Percentiles rank a stretch among this genome's conserved stretches.
phyloP scores from a whole-genome alignment of 2,888 invertebrate species.

The Rhagonycha lutea region DNA sequence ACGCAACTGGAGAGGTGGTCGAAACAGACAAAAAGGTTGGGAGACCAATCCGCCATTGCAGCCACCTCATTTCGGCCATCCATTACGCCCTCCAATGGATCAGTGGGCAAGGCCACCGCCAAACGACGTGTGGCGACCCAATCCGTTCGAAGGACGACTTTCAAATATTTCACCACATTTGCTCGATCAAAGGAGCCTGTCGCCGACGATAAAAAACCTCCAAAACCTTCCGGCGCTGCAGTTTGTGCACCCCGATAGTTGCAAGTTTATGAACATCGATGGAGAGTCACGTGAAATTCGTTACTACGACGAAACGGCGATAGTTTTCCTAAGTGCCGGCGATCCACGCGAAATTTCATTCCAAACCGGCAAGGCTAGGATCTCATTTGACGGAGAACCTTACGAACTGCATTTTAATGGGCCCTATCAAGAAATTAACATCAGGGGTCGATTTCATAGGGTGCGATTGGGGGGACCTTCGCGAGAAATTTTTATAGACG shows the following conservation, averaged over 20 bases:
- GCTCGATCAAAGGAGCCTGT: slow-evolving; percentile 8
- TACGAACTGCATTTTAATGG: slow-evolving; percentile 68
- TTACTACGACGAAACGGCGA: slow-evolving; percentile 83
- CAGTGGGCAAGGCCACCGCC: slow-evolving; percentile 38
- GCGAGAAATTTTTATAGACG: slow-evolving; percentile 87
- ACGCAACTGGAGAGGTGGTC: slow-evolving; percentile 28
- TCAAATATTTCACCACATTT: slow-evolving; percentile 8
- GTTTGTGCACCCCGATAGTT: slow-evolving; percentile 68
- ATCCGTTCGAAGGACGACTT: background rate
- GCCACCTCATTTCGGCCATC: slow-evolving; percentile 29
- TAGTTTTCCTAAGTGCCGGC: slow-evolving; percentile 84
- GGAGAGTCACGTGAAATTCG: slow-evolving; percentile 79
- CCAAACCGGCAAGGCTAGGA: slow-evolving; percentile 75
- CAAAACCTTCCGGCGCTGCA: slow-evolving; percentile 50
- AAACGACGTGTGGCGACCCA: slow-evolving; percentile 38
- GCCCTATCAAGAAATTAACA: slow-evolving; percentile 71
- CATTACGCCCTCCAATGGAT: slow-evolving; percentile 34
- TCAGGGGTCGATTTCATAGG: slow-evolving; percentile 74
- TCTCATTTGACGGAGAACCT: slow-evolving; percentile 76
- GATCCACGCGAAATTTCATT: slow-evolving; percentile 86
- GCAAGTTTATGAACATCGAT: slow-evolving; percentile 82
- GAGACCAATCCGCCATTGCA: slow-evolving; percentile 17
- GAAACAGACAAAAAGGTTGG: slow-evolving; percentile 23
- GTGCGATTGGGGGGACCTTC: slow-evolving; percentile 91
- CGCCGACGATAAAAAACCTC: slow-evolving; percentile 9